phyloP scores from a whole-genome alignment of 2,888 invertebrate species.

The Phragmatobia fuliginosa region DNA sequence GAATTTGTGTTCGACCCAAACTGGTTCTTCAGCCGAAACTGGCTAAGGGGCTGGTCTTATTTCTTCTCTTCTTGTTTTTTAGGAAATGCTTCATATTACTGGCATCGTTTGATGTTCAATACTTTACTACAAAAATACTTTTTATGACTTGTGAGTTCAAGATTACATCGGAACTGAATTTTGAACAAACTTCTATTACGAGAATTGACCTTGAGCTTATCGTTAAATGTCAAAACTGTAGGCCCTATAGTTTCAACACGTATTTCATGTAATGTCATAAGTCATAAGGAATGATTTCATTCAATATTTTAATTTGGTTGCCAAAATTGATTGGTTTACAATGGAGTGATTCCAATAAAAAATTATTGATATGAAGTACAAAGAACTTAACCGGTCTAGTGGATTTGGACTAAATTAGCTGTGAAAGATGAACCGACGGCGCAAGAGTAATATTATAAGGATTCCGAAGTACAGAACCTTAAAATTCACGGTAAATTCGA shows the following conservation, averaged over 20 bases:
- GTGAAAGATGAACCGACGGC: neutral
- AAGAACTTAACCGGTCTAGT: neutral
- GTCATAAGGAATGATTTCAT: too few species aligned
- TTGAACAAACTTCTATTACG: neutral
- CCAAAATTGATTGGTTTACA: neutral
- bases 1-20: too few species aligned
- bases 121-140: neutral
- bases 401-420: neutral
- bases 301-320: neutral
- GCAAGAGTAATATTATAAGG: neutral
- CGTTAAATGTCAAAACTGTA: neutral
- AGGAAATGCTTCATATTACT: too few species aligned
- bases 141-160: neutral
- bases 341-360: neutral
- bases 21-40: too few species aligned
- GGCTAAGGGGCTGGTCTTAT: neutral
- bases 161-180: neutral
- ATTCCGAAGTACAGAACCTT: neutral
- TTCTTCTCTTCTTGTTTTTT: too few species aligned
- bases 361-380: neutral
- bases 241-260: neutral
- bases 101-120: too few species aligned
- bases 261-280: neutral
- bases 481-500: neutral
- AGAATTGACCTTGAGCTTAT: neutral